Percentiles rank a stretch among this genome's conserved stretches.
These are phyloP conservation scores for Henricia sp. DNA, from an alignment of 53 echinoderm and acorn worm genomes.

Conservation along the genomic window DNA sequence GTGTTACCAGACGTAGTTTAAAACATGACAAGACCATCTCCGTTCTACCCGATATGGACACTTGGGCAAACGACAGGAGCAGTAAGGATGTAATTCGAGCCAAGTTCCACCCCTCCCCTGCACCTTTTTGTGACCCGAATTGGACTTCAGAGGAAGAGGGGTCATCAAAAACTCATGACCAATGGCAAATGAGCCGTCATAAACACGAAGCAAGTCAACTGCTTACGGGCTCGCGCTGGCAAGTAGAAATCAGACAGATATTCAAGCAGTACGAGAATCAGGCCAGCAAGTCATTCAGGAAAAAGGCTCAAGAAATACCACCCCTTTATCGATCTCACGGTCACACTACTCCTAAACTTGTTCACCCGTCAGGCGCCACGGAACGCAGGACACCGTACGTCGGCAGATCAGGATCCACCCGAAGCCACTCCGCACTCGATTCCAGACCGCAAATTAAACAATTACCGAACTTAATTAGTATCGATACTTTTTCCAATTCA, in stretches of 20 bases:
- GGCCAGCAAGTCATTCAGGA: constrained; percentile 75
- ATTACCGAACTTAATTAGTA: constrained; percentile 49
- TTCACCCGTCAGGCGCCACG: constrained; percentile 6
- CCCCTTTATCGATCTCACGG: not conserved
- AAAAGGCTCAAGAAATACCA: constrained; percentile 45
- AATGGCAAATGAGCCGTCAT: constrained; percentile 17
- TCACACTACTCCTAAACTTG: not conserved
- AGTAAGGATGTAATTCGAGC: constrained; percentile 49
- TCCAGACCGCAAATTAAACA: constrained; percentile 25
- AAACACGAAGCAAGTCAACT: constrained; percentile 4
- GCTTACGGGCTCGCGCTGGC: constrained; percentile 15
- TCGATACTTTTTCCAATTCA: constrained; percentile 32
- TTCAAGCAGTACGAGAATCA: constrained; percentile 82
- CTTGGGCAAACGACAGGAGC: constrained; percentile 37
- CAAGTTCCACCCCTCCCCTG: constrained; percentile 60
- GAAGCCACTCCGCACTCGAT: constrained; percentile 50
- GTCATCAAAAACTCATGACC: constrained; percentile 25
- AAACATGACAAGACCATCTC: constrained; percentile 35
- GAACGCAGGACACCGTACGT: constrained; percentile 26
- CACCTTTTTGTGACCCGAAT: constrained; percentile 33
- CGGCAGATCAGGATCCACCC: constrained; percentile 30
- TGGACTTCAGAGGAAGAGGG: constrained; percentile 44
- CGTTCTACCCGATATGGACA: constrained; percentile 12
- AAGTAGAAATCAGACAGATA: constrained; percentile 68
- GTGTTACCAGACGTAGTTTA: not conserved